Conservation (phyloP, 2,888 invertebrate species). For the Drosophila recens region DNA sequence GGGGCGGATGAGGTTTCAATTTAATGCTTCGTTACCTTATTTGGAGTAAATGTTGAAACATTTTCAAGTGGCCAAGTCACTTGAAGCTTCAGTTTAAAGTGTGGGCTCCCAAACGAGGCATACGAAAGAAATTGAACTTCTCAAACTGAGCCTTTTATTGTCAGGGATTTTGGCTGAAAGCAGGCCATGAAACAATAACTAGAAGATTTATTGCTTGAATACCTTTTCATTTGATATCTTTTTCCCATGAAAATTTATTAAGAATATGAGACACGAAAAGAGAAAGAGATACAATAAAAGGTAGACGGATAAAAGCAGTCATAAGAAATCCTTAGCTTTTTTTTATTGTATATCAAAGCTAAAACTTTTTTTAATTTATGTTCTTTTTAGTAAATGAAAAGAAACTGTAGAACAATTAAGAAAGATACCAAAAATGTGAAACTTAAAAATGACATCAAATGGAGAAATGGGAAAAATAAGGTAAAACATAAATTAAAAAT, state of each 20-base stretch:
- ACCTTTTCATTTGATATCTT: constrained; percentile 30
- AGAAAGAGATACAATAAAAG: background rate
- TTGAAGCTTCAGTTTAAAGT: constrained; percentile 65
- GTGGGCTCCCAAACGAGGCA: constrained; percentile 33
- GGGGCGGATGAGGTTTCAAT: constrained; percentile 50
- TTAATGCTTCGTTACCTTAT: constrained; percentile 78
- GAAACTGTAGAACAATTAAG: background rate
- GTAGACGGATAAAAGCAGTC: background rate
- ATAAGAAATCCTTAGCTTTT: background rate
- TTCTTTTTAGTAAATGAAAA: background rate
- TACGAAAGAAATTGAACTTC: constrained; percentile 44
- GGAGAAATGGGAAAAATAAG: background rate
- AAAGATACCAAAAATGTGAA: constrained; percentile 9
- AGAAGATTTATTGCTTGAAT: constrained; percentile 65
- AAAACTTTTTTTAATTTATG: constrained; percentile 15
- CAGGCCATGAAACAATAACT: constrained; percentile 68
- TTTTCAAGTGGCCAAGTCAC: constrained; percentile 63
- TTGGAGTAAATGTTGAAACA: constrained; percentile 62
- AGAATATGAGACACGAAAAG: constrained; percentile 33
- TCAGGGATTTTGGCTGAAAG: constrained; percentile 54
- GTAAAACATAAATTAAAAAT: background rate
- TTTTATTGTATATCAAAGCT: background rate
- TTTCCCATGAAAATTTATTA: constrained; percentile 20
- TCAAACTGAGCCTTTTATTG: constrained; percentile 54
- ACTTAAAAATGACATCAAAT: constrained; percentile 11